Base-by-base conservation (phyloP, 2,113 vertebrate species). In the Oncorhynchus kisutch region DNA sequence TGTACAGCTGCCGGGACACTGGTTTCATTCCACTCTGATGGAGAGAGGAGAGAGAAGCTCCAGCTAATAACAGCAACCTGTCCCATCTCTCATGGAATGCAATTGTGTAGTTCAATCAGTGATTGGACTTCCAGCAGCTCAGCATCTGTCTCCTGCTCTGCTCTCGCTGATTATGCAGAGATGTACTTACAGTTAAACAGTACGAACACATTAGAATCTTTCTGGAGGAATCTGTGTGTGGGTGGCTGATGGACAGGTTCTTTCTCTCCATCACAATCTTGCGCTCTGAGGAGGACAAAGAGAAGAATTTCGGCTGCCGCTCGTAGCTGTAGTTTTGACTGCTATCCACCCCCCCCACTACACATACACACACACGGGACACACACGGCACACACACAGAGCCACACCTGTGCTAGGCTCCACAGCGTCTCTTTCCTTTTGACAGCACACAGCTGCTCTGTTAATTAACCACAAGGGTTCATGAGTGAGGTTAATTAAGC, bases 401-500 rank as follows among this genome's bases (percentile, higher is more conserved):
- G 60, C 76, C 73, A 80, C 77, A 64, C 81, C 18, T 49, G 70
- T 81, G 66, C 72, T 76, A 64, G 67, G 24, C 57, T 71, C 62
- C 24, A 16, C 31, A 60, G 48, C 57, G 7, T 72, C 65, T 72
- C 67, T 64, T 76, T 78, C 34, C 14, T 71, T 86, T 79, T 48
- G 78, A 66, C 71, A 83, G 68, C 70, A 62, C 71, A 76, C 82
- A 82, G 80, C 75, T 81, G 83, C 74, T 82, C 60, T 62, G 67
- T 65, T 86, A 81, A 86, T 87, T 79, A 82, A 83, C 62, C 65
- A 70, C 65, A 78, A 72, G 80, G 78, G 85, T 85, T 85, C 72
- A 77, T 72, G 78, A 75, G 67, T 71, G 85, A 90, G 85, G 87
- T 89, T 88, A 87, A 91, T 92, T 89, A 87, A 88, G 86, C 79